phyloP scores from a whole-genome alignment of 2,797 vertebrate species.

The Chiroxiphia lanceolata region DNA sequence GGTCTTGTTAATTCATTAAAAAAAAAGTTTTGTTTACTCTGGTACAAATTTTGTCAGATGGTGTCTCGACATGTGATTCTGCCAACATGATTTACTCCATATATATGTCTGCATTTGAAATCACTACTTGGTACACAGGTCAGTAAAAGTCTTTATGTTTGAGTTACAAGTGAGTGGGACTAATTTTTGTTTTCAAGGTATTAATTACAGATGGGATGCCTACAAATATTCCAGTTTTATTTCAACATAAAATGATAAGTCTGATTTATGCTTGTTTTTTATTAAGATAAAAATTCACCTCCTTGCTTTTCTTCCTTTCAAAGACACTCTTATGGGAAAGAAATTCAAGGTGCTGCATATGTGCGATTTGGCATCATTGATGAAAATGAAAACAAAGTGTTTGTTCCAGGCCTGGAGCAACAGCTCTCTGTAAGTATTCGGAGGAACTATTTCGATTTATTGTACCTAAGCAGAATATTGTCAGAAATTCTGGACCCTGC shows the following conservation, averaged over 20 bases:
- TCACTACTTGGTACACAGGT: background rate
- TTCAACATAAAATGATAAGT: background rate
- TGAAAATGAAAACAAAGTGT: slow-evolving; percentile 50
- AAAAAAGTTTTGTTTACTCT: background rate
- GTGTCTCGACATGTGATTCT: background rate
- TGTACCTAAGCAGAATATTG: background rate
- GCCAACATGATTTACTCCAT: background rate
- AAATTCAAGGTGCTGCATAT: slow-evolving; percentile 69
- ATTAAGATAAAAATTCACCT: background rate
- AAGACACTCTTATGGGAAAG: slow-evolving; percentile 76
- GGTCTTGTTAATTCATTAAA: background rate
- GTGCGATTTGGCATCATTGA: slow-evolving; percentile 73
- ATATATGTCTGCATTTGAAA: background rate
- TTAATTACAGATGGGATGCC: background rate
- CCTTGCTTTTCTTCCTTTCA: background rate
- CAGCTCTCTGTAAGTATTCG: slow-evolving; percentile 69
- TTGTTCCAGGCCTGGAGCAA: slow-evolving; percentile 71
- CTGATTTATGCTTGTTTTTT: background rate
- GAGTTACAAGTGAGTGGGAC: fast-evolving
- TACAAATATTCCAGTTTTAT: background rate
- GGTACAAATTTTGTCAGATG: background rate
- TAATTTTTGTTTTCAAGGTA: background rate
- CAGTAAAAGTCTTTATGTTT: background rate
- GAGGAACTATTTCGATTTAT: background rate
- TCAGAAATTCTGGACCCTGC: background rate